A percentile compares a stretch with the other conserved stretches of the same genome.
phyloP scores from a whole-genome alignment of 2,888 invertebrate species.

The Pedicia rivosa region DNA sequence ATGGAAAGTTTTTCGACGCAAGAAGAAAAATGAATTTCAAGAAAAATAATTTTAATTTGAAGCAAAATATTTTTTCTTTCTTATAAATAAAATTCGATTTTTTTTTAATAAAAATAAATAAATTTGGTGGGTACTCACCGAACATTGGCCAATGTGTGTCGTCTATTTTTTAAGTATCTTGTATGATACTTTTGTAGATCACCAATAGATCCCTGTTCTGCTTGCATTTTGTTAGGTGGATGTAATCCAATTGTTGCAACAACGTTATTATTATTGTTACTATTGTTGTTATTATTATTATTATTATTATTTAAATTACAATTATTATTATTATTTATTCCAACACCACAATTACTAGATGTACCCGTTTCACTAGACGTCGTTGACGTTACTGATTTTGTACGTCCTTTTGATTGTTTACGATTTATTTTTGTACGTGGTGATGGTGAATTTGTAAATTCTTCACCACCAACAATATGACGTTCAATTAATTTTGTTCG shows the following conservation, averaged over 20 bases:
- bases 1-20: no score
- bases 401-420: constrained; percentile 28
- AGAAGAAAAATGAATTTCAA: no score
- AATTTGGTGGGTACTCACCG: constrained; percentile 53
- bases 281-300: constrained; percentile 20
- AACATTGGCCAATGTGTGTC: constrained; percentile 83
- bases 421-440: constrained; percentile 29
- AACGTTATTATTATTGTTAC: constrained; percentile 21
- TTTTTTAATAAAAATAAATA: not conserved
- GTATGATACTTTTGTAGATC: constrained; percentile 81
- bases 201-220: constrained; percentile 81
- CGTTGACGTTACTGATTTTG: constrained; percentile 20
- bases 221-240: constrained; percentile 63
- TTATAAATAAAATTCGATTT: no score
- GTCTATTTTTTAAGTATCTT: constrained; percentile 66
- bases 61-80: no score
- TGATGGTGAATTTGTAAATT: constrained; percentile 25
- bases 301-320: constrained; percentile 9
- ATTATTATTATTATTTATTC: not conserved
- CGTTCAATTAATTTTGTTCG: constrained; percentile 4
- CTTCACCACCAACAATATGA: constrained; percentile 13
- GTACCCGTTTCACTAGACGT: constrained; percentile 24
- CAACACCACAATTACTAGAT: constrained; percentile 11
- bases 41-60: no score
- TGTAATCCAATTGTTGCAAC: constrained; percentile 21